Conservation (phyloP, 1,140 invertebrate genomes). For the Plectrocnemia conspersa region DNA sequence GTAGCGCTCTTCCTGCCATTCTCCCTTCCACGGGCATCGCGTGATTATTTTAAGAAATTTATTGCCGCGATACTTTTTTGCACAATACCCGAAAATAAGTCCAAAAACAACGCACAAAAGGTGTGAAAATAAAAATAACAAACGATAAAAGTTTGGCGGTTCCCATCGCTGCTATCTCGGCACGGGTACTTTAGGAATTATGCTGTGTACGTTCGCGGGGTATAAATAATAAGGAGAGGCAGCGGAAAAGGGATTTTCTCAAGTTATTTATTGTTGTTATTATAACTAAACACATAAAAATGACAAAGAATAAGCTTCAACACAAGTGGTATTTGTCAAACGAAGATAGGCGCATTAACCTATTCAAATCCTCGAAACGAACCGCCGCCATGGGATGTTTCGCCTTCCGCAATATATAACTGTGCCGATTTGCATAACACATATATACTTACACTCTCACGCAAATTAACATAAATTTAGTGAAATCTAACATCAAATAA, state of each 20-base stretch:
- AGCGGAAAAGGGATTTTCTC: slow-evolving; percentile 34
- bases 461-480: too few relatives aligned
- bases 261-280: slow-evolving; percentile 35
- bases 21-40: slow-evolving; percentile 17
- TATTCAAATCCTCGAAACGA: slow-evolving; percentile 22
- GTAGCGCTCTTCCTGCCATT: slow-evolving; percentile 6
- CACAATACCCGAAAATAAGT: slow-evolving; percentile 25
- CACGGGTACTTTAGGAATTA: slow-evolving; percentile 25
- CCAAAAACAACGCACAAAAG: slow-evolving; percentile 21
- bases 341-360: slow-evolving; percentile 35
- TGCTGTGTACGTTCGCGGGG: slow-evolving; percentile 24
- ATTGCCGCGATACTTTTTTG: slow-evolving; percentile 33
- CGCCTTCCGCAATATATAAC: slow-evolving; percentile 12
- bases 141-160: slow-evolving; percentile 34
- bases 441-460: too few relatives aligned
- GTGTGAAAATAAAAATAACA: slow-evolving; percentile 34
- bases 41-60: slow-evolving; percentile 35
- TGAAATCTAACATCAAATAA: too few relatives aligned
- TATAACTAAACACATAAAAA: slow-evolving; percentile 37
- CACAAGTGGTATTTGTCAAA: slow-evolving; percentile 36
- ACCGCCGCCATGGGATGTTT: slow-evolving; percentile 12
- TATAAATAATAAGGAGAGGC: slow-evolving; percentile 35
- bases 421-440: too few relatives aligned
- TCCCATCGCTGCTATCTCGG: slow-evolving; percentile 31
- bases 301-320: slow-evolving; percentile 35